Evolutionary conservation across 2,113 vertebrate genomes (phyloP).

Genomic region (Tychaedon coryphoeus): DNA sequence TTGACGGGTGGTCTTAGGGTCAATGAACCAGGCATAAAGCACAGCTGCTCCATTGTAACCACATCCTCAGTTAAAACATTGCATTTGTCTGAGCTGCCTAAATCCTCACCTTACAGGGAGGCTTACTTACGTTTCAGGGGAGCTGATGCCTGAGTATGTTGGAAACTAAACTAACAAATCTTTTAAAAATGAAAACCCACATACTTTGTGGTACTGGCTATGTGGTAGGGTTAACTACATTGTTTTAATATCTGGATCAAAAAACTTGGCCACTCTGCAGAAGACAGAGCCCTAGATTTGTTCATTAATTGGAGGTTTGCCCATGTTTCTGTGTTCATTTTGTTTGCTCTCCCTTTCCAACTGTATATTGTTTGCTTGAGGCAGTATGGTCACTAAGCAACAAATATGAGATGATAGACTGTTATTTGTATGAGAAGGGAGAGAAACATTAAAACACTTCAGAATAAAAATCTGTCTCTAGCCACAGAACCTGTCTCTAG

Average conservation of each 20-base stretch:
- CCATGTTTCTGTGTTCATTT: neutral
- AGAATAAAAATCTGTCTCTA: neutral
- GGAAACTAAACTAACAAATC: neutral
- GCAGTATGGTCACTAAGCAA: neutral
- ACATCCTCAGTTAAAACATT: neutral
- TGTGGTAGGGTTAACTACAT: accelerated
- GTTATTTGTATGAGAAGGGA: neutral
- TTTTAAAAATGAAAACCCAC: neutral
- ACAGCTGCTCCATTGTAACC: neutral
- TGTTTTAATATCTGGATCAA: neutral
- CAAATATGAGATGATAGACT: neutral
- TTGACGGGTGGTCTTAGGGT: neutral
- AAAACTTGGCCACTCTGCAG: neutral
- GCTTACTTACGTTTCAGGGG: neutral
- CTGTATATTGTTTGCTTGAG: neutral
- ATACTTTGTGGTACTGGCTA: neutral
- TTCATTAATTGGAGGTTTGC: neutral
- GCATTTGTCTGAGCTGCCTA: neutral
- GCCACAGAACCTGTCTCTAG: neutral
- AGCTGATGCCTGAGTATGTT: neutral
- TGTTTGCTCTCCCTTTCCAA: neutral
- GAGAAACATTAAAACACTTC: neutral
- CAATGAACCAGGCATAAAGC: accelerated
- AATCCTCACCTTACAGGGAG: accelerated
- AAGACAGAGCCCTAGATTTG: neutral